Evolutionary conservation across 2,888 invertebrate genomes (phyloP).

Genomic region (Trileptium ribeirensis): DNA sequence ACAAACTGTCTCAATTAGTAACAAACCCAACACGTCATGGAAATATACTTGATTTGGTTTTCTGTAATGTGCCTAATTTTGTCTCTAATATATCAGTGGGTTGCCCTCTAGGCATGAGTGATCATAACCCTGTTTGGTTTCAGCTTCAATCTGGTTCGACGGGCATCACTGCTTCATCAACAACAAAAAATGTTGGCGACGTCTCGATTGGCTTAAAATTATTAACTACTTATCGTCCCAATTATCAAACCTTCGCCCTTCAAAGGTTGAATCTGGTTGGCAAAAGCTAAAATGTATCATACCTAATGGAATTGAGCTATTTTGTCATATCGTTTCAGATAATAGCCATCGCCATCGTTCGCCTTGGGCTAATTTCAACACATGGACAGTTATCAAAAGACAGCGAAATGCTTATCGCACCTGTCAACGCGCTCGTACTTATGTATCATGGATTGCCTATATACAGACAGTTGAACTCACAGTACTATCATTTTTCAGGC

Average conservation of each 20-base stretch:
- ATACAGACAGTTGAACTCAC: neutral
- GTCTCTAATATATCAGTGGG: neutral
- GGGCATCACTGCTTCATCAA: too few species aligned
- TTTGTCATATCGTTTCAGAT: neutral
- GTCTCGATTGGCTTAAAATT: too few species aligned
- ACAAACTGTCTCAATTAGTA: neutral
- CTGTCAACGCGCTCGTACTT: neutral
- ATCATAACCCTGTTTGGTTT: neutral
- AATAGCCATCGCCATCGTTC: too few species aligned
- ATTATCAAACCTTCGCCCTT: too few species aligned
- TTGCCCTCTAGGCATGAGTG: neutral
- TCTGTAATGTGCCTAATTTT: neutral
- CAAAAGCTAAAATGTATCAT: too few species aligned
- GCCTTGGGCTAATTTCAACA: too few species aligned
- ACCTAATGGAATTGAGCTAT: too few species aligned
- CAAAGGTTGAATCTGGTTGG: too few species aligned
- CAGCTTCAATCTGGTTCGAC: too few species aligned
- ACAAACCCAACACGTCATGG: neutral
- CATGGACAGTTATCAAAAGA: too few species aligned
- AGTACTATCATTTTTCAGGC: neutral
- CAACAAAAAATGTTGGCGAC: too few species aligned
- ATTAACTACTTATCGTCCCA: too few species aligned
- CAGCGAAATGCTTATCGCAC: neutral
- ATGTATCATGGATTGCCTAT: neutral
- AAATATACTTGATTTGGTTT: neutral